Evolutionary conservation across 2,797 vertebrate species (phyloP).

Genomic region (Phaenicophaeus curvirostris): DNA sequence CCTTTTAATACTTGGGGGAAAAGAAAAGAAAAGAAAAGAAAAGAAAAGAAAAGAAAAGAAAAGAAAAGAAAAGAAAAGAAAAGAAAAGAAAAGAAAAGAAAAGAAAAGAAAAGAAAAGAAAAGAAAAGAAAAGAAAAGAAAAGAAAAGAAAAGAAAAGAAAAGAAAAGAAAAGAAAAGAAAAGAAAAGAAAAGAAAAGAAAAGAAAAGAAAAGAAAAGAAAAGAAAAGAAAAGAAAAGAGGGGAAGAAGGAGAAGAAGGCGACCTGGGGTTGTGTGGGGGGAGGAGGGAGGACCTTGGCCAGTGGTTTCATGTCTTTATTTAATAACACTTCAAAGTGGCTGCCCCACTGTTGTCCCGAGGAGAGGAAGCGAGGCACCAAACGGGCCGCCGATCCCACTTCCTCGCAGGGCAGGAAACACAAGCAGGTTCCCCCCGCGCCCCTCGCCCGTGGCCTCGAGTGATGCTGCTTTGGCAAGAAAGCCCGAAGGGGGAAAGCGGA

Average conservation of each 20-base stretch:
- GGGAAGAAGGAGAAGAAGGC: neutral
- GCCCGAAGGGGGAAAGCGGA: no score
- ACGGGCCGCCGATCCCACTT: neutral
- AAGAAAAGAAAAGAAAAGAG: neutral
- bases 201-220: no score
- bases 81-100: no score
- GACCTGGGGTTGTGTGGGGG: no score
- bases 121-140: neutral
- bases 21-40: neutral
- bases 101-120: no score
- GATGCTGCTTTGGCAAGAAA: no score
- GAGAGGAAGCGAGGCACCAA: slow-evolving; percentile 7
- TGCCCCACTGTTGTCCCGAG: neutral
- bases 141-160: neutral
- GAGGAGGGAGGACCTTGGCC: neutral
- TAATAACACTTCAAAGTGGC: slow-evolving; percentile 20
- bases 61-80: no score
- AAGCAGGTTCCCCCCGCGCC: neutral
- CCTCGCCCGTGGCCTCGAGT: neutral
- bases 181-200: no score
- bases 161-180: no score
- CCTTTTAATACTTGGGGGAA: neutral
- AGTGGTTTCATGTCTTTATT: slow-evolving; percentile 31
- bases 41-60: no score
- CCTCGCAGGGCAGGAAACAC: slow-evolving; percentile 26